These are phyloP conservation scores for Trachelus troglodyta DNA, from an alignment of 2,888 invertebrate species.

Conservation along the genomic window DNA sequence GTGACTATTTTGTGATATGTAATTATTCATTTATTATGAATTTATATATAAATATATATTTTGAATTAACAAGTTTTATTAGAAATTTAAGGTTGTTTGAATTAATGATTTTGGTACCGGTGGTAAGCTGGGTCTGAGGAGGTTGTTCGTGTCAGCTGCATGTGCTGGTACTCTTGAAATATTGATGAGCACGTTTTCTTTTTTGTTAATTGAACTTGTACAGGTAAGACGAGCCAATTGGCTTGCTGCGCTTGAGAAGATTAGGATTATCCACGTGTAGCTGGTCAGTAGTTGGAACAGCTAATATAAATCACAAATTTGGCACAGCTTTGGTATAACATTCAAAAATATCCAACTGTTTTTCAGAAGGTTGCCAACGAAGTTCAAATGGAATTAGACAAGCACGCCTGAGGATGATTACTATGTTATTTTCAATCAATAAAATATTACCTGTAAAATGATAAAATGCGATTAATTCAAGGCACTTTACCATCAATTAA, in stretches of 20 bases:
- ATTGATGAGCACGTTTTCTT: not conserved
- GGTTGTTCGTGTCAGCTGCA: not conserved
- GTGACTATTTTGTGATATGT: not conserved
- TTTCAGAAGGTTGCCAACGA: not conserved
- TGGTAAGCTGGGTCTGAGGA: not conserved
- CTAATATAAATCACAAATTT: not conserved
- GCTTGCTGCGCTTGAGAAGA: not conserved
- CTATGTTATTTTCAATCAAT: not conserved
- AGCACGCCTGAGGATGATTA: not conserved
- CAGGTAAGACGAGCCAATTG: not conserved
- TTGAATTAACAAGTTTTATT: not conserved
- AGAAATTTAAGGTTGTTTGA: too few species aligned
- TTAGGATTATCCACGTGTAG: not conserved
- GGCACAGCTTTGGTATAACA: not conserved
- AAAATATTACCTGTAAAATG: not conserved
- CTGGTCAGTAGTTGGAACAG: not conserved
- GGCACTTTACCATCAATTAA: not conserved
- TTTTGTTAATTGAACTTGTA: not conserved
- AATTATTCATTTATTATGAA: not conserved
- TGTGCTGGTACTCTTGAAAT: not conserved
- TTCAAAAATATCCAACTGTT: not conserved
- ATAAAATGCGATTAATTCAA: not conserved
- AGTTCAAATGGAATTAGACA: not conserved
- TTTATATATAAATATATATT: not conserved
- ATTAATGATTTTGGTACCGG: not conserved